Evolutionary conservation across 2,888 invertebrate genomes (phyloP).

Genomic region (Rhingia rostrata): DNA sequence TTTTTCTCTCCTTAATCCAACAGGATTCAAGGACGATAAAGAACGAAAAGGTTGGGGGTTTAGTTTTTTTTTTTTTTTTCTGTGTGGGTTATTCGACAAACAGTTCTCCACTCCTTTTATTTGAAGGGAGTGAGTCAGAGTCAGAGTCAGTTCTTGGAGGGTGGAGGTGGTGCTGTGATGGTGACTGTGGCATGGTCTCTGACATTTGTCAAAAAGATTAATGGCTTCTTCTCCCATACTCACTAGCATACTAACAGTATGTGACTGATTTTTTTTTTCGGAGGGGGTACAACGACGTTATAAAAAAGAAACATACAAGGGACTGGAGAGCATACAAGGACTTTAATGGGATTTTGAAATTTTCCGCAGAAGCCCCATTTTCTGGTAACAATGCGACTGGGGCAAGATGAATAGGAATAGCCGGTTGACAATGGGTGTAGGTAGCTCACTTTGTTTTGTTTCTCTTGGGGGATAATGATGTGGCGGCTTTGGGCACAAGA

Average conservation of each 20-base stretch:
- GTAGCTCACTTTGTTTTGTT: constrained; percentile 28
- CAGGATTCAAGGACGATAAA: constrained; percentile 22
- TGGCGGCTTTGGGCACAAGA: constrained; percentile 11
- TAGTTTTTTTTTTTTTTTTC: constrained; percentile 41
- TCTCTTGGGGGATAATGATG: constrained; percentile 56
- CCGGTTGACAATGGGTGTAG: constrained; percentile 9
- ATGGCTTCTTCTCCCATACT: constrained; percentile 60
- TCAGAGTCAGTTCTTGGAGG: background rate
- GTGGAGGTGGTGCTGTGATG: background rate
- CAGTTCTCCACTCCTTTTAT: constrained; percentile 4
- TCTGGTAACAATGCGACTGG: constrained; percentile 8
- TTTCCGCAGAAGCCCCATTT: constrained; percentile 8
- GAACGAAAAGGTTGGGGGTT: constrained; percentile 22
- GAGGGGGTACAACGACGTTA: constrained; percentile 3
- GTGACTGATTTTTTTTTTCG: constrained; percentile 28
- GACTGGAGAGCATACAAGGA: constrained; percentile 1
- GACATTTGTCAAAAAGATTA: constrained; percentile 74
- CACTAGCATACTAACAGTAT: constrained; percentile 52
- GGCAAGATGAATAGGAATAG: constrained; percentile 58
- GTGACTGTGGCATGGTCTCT: constrained; percentile 37
- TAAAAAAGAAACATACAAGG: constrained; percentile 8
- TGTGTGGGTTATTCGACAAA: background rate
- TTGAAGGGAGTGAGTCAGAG: too few species aligned
- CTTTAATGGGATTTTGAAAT: constrained; percentile 64
- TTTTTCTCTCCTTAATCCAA: background rate